Base-by-base conservation (phyloP, 2,113 vertebrate species). In the Embiotoca jacksoni region DNA sequence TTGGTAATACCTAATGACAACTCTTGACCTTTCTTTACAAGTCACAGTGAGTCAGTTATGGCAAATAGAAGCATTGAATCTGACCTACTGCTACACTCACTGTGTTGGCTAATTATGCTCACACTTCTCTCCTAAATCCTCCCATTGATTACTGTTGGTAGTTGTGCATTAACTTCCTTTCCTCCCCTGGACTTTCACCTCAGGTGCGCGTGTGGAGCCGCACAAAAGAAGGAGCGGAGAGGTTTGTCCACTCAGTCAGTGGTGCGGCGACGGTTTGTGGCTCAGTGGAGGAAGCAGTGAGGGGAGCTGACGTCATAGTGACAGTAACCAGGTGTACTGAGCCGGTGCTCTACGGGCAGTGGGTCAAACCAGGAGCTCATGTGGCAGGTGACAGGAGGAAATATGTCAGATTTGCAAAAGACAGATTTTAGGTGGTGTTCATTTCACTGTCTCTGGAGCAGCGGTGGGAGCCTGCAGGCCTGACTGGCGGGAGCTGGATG, bases 351-450 rank as follows among this genome's bases (percentile, higher is more conserved):
- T 95, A 89, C 39, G 97, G 97, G 3, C 92, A 87, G 57, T 99
- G 98, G 98, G 96, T 99, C 63, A 99, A 99, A 90, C 93, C 95
- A 2, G 98, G 97, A 56, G 98, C 97, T 44, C 98, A 99, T 10
- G 86, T 99, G 75, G 97, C 97, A 74, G 98, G 98, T 99, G 88
- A 82, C 93, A 44, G 13, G 41, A 44, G 10, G 41, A 44, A 44
- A 44, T 13, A 2, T 3, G 41, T 44, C 41, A 44, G 6, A 2
- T 41, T 23, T 23, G 23, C 39, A 44, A 44, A 44, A 44, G 41
- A 44, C 10, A 41, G 39, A 41, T 44, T 44, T 44, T 44, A 44
- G 13, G 41, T 44, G 10, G 9, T 44, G 41, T 44, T 44, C 1
- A 7, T 41, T 44, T 44, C 41, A 44, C 23, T 23, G 23, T 23